Evolutionary conservation across 2,797 vertebrate species (phyloP), one percentile per base, ranked within the genome.

Genomic region (Lerista edwardsae): DNA sequence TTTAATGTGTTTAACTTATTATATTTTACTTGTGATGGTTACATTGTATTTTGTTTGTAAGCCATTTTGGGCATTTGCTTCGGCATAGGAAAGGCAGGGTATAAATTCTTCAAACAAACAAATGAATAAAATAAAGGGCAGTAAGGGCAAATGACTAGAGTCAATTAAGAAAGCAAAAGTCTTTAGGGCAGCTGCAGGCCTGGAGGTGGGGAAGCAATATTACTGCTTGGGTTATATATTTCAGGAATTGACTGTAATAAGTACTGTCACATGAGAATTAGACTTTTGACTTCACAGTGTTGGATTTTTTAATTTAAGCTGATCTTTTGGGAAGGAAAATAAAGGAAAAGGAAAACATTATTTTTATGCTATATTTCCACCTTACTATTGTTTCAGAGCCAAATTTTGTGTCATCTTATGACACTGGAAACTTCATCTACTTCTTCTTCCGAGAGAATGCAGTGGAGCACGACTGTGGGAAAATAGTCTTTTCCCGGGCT

Each of bases 381-480:
- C 34, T 2, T 82, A 68, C n/a, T 76, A 59, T 15, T 62, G 55
- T 93, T 94, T 31, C 96, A 99, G 98, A 99, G 83, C 98, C 98
- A 15, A 99, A 99, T 96, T 99, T 99, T 21, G 98, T 99, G 83
- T 98, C 98, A 2, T 98, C 98, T 41, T 99, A 99, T 0, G 98
- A 99, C 88, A 99, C 98, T 5, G 97, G 97, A 71, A 98, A 98
- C 89, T 99, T 99, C 91, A 98, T 98, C 68, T 99, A 99, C 93
- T 99, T 99, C 95, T 99, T 99, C 93, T 99, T 99, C 94, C 97
- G 98, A 55, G 98, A 99, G 92, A 99, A 99, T 0, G 98, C 98
- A 0, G 97, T 99, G 91, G 98, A 99, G 91, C 98, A 99, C 0
- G 98, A 99, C 90, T 99, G 98, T 34, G 98, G 98, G 29, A 97